Evolutionary conservation across 2,113 vertebrate species (phyloP).

Genomic region (Crotalus horridus): DNA sequence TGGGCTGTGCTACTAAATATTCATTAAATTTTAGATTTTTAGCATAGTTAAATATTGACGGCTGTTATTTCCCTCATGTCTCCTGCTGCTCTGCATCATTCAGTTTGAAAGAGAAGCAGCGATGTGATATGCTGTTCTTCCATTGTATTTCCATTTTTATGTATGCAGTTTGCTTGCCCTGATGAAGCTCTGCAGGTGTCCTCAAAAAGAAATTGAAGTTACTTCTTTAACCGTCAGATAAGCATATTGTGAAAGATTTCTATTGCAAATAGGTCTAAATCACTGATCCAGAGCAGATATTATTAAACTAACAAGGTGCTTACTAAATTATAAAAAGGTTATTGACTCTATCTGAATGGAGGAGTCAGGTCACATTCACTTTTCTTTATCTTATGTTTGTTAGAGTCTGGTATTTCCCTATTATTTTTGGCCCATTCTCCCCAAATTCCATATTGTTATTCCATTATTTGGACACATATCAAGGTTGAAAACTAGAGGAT

Average conservation of each 20-base stretch:
- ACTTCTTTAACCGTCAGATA: conserved; percentile 15
- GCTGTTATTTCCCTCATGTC: background rate
- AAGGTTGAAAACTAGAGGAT: background rate
- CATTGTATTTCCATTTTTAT: conserved; percentile 14
- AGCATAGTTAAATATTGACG: conserved; percentile 34
- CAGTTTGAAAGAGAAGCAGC: conserved; percentile 30
- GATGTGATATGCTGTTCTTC: background rate
- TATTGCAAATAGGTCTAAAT: conserved; percentile 15
- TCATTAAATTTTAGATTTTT: conserved; percentile 38
- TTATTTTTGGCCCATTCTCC: background rate
- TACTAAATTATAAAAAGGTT: background rate
- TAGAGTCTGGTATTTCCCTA: too few relatives aligned
- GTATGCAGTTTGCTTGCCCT: background rate
- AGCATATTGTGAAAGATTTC: background rate
- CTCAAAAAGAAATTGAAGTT: background rate
- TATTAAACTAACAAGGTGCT: background rate
- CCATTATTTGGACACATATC: background rate
- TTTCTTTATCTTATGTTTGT: background rate
- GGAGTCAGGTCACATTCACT: background rate
- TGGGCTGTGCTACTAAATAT: conserved; percentile 20
- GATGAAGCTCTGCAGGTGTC: conserved; percentile 8
- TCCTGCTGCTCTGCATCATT: conserved; percentile 35
- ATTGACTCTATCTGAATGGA: background rate
- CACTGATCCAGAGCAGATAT: background rate
- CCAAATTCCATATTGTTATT: background rate